phyloP scores from a whole-genome alignment of 2,888 invertebrate genomes.

The Pandemis corylana region DNA sequence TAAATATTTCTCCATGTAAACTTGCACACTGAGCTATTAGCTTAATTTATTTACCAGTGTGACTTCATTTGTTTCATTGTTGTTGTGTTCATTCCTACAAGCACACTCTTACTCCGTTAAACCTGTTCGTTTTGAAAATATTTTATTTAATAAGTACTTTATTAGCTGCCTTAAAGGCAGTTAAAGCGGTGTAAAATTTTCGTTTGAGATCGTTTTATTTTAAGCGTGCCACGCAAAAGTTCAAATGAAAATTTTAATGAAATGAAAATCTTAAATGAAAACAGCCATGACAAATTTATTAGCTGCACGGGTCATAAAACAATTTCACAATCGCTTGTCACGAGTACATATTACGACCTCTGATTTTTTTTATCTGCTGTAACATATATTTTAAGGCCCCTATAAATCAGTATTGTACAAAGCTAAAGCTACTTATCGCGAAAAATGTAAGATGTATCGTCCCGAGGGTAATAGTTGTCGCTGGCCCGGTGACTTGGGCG shows the following conservation, averaged over 20 bases:
- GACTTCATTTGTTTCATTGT: slow-evolving; percentile 30
- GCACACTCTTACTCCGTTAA: not conserved
- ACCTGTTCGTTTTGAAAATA: not conserved
- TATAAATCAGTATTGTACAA: slow-evolving; percentile 75
- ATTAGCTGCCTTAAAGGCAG: slow-evolving; percentile 2
- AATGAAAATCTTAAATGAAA: not conserved
- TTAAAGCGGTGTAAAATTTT: not conserved
- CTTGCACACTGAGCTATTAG: slow-evolving; percentile 11
- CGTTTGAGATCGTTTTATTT: slow-evolving; percentile 2
- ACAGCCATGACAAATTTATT: not conserved
- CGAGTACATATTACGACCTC: slow-evolving; percentile 32
- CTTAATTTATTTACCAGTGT: slow-evolving; percentile 34
- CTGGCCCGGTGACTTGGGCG: slow-evolving; percentile 62
- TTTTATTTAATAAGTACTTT: not conserved
- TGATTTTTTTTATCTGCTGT: slow-evolving; percentile 46
- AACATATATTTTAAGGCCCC: slow-evolving; percentile 65
- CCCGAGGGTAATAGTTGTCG: slow-evolving; percentile 70
- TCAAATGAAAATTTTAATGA: slow-evolving; percentile 1
- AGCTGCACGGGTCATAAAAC: slow-evolving; percentile 39
- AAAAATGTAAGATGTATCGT: slow-evolving; percentile 73
- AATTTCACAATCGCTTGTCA: slow-evolving; percentile 43
- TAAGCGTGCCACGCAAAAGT: not conserved
- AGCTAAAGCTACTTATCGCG: slow-evolving; percentile 75
- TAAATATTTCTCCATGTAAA: slow-evolving; percentile 51
- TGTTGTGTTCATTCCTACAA: no score